These are phyloP conservation scores for Notolepis coatsorum DNA, from an alignment of 2,797 vertebrate species.

Conservation along the genomic window DNA sequence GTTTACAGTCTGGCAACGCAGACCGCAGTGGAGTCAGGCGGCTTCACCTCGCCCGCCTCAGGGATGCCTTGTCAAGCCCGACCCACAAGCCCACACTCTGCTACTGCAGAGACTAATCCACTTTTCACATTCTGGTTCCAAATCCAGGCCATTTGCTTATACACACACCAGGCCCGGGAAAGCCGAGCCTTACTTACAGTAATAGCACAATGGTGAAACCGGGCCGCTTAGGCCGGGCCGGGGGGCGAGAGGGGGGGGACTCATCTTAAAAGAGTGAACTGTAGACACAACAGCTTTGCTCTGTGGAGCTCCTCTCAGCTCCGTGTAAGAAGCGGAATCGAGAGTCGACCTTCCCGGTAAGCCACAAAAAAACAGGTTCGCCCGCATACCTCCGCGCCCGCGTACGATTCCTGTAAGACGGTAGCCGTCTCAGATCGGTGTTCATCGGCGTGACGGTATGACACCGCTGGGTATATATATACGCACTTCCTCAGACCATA, in stretches of 20 bases:
- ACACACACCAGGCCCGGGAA: constrained; percentile 27
- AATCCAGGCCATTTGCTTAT: constrained; percentile 36
- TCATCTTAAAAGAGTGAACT: constrained; percentile 8
- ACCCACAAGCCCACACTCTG: constrained; percentile 53
- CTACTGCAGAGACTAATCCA: constrained; percentile 55
- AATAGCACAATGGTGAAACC: constrained; percentile 23
- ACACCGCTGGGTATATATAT: background rate
- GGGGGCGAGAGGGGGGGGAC: constrained; percentile 2
- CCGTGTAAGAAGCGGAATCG: constrained; percentile 26
- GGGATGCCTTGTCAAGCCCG: constrained; percentile 57
- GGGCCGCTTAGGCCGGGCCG: constrained; percentile 12
- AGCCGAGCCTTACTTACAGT: constrained; percentile 31
- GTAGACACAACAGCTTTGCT: constrained; percentile 32
- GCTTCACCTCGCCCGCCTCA: constrained; percentile 58
- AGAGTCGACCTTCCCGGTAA: background rate
- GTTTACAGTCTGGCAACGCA: constrained; percentile 63
- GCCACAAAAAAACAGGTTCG: constrained; percentile 38
- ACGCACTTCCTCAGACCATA: background rate
- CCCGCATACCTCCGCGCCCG: constrained; percentile 14
- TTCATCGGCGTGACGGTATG: constrained; percentile 34
- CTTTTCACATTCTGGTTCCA: constrained; percentile 33
- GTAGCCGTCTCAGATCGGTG: constrained; percentile 10
- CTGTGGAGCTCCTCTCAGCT: background rate
- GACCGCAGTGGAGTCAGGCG: constrained; percentile 39
- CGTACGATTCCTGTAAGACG: constrained; percentile 13